Base-by-base conservation (phyloP, 2,113 vertebrate species). In the Brachionichthys hirsutus region DNA sequence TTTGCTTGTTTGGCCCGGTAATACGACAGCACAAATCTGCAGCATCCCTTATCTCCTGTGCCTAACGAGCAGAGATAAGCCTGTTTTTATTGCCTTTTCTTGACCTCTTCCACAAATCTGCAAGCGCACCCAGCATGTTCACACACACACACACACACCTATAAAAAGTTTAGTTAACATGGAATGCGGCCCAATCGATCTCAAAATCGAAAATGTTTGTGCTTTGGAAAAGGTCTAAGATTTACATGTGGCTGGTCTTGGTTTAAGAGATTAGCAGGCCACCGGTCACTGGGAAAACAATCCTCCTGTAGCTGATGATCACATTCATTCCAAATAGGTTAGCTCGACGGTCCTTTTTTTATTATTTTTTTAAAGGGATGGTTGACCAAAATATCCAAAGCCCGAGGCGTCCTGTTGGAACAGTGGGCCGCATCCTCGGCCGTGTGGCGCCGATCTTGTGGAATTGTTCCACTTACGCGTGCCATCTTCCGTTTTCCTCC, bases 21-120 rank as follows among this genome's bases (percentile, higher is more conserved):
- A 80, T 68, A 77, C 62, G 19, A 77, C 69, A 53, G 64, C 67
- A 24, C 67, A 77, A 78, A 85, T 86, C 81, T 75, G 78, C 59
- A 77, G 64, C 17, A 77, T 81, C 73, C 73, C 83, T 83, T 82
- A 85, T 87, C 84, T 79, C 53, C 76, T 67, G 64, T 80, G 68
- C 77, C 70, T 85, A 88, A 88, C 62, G 38, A 84, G 72, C 54
- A 51, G 69, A 79, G 78, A 85, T 84, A 83, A 86, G 79, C 78
- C 77, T 73, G 83, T 83, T 88, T 86, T 83, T 82, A 81, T 86
- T 85, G 72, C 78, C 81, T 73, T 75, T 8, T 17, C 2, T 62
- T 71, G 79, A 80, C 84, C 82, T 67, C 50, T 58, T 53, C 55
- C 5, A 22, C 40, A 68, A 66, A 81, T 73, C 53, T 20, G 50